Base-by-base conservation (phyloP, 2,888 invertebrate genomes). In the Leptothorax acervorum region DNA sequence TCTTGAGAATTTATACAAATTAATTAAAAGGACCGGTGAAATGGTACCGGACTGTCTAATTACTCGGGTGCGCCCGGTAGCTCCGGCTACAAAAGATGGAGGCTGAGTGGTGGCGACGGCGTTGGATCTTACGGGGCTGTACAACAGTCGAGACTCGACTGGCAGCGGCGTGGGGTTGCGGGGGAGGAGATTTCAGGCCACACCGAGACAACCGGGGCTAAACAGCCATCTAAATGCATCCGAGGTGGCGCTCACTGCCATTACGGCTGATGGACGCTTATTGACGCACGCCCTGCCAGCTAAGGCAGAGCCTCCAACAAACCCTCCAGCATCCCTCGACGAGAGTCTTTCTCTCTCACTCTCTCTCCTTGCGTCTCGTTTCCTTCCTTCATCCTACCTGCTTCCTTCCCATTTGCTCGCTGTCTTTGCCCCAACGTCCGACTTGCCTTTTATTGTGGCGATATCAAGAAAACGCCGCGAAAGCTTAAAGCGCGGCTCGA, bases 201-300 rank as follows among this genome's bases (percentile, higher is more conserved):
- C 92, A 92, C 92, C 93, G 93, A 95, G 94, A 94, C 95, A 95
- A 94, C 93, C 93, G 92, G 92, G 93, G 94, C 94, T 95, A 95
- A 95, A 95, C 94, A 95, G 95, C 94, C 94, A 95, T 95, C 94
- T 95, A 95, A 95, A 95, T 95, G 95, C 95, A 95, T 94, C 95
- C 94, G 94, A 95, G 94, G 95, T 95, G 94, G 94, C 93, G 94
- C 94, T 93, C 94, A 92, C 95, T 95, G 94, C 95, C 94, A 95
- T 95, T 95, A 95, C 93, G 93, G 93, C 94, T 95, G 95, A 95
- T 95, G 94, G 95, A 95, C 95, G 95, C 95, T 95, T 95, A 95
- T 95, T 95, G 95, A 95, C 95, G 94, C 94, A 92, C 94, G 92
- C 94, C 93, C 92, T 93, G 92, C 93, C 93, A 92, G 92, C 90